phyloP scores from a whole-genome alignment of 2,113 vertebrate species.

The Enhydra lutris region DNA sequence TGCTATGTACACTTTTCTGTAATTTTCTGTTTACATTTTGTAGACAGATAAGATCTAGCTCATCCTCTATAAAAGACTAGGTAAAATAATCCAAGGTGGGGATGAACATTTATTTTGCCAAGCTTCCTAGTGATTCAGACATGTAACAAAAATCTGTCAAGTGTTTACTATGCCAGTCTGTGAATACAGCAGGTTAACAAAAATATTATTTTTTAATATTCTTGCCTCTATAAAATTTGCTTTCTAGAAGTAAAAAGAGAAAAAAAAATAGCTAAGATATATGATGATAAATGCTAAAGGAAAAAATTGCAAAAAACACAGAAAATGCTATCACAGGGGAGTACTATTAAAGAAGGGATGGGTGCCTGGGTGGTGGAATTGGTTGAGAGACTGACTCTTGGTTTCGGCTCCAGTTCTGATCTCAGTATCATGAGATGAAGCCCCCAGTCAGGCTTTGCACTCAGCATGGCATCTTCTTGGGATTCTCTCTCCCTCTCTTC shows the following conservation, averaged over 20 bases:
- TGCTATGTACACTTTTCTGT: neutral
- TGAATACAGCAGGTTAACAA: neutral
- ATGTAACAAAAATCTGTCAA: conserved; percentile 25
- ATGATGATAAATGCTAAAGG: neutral
- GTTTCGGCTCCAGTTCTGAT: too few species aligned
- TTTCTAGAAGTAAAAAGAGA: neutral
- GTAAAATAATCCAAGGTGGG: neutral
- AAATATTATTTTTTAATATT: neutral
- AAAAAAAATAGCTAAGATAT: neutral
- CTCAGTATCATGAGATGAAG: too few species aligned
- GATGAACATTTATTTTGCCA: neutral
- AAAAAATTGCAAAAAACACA: neutral
- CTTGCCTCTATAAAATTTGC: neutral
- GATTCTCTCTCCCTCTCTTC: neutral
- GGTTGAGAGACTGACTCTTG: too few species aligned
- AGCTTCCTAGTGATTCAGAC: neutral
- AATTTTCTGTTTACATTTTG: neutral
- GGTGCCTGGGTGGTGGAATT: too few species aligned
- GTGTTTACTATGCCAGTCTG: neutral
- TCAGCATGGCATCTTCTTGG: too few species aligned
- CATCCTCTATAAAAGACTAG: neutral
- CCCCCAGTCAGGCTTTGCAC: too few species aligned
- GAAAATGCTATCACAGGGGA: neutral
- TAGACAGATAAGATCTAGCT: neutral
- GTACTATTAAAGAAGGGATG: neutral